These are phyloP conservation scores for Euura lappo DNA, from an alignment of 1,140 invertebrate genomes.

Conservation along the genomic window DNA sequence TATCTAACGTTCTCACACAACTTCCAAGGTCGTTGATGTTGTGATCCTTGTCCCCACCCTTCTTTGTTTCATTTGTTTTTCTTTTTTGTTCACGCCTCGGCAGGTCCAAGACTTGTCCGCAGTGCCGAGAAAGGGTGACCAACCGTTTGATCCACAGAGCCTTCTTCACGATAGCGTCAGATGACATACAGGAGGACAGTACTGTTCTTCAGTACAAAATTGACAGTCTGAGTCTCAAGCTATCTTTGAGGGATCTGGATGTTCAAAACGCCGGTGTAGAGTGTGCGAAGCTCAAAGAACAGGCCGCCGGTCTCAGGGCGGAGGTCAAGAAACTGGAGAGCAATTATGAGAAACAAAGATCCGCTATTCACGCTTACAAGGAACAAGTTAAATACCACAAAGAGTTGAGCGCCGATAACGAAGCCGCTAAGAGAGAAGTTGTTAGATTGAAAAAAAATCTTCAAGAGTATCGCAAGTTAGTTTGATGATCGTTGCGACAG, in stretches of 20 bases:
- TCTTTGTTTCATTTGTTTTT: not conserved
- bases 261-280: constrained; percentile 43
- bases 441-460: constrained; percentile 61
- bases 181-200: constrained; percentile 49
- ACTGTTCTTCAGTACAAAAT: constrained; percentile 52
- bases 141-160: constrained; percentile 66
- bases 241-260: constrained; percentile 57
- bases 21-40: constrained; percentile 10
- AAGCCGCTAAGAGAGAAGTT: constrained; percentile 61
- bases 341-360: constrained; percentile 55
- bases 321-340: constrained; percentile 60
- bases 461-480: constrained; percentile 46
- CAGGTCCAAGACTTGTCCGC: constrained; percentile 71
- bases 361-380: constrained; percentile 58
- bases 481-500: constrained; percentile 32
- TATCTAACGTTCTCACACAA: not conserved
- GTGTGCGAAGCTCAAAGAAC: constrained; percentile 41
- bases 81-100: constrained; percentile 30
- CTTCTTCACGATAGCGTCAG: constrained; percentile 66
- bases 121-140: constrained; percentile 70
- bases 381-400: constrained; percentile 62
- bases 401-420: constrained; percentile 58
- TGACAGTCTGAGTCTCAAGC: constrained; percentile 56
- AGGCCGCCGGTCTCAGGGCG: constrained; percentile 52
- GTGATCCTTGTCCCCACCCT: constrained; percentile 6